Percentiles rank a stretch among this genome's conserved stretches.
phyloP scores from a whole-genome alignment of 2,113 vertebrate genomes.

The Pteropus alecto region DNA sequence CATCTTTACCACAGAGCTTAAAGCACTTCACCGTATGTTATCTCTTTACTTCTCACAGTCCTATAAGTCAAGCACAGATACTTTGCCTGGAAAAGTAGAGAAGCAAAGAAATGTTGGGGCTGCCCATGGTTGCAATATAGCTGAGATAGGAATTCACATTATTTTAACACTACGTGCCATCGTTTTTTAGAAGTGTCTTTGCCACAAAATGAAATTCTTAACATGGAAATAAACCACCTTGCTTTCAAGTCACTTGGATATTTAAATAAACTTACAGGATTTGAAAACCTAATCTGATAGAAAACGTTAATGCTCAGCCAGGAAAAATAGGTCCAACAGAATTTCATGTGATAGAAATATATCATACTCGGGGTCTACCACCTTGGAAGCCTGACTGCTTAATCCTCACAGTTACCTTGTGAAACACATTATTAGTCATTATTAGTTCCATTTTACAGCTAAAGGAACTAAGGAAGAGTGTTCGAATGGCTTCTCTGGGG shows the following conservation, averaged over 20 bases:
- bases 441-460: constrained; percentile 67
- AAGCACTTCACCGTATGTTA: constrained; percentile 39
- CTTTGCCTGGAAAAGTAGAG: not conserved
- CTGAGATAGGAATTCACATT: not conserved
- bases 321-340: not conserved
- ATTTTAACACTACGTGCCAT: not conserved
- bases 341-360: not conserved
- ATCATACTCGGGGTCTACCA: not conserved
- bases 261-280: constrained; percentile 20
- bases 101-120: not conserved
- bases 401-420: constrained; percentile 34
- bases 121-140: not conserved
- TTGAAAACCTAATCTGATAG: constrained; percentile 31
- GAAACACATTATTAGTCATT: constrained; percentile 51
- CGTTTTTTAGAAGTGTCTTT: constrained; percentile 33
- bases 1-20: not conserved
- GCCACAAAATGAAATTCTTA: constrained; percentile 17
- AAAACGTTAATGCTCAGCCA: not conserved
- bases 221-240: not conserved
- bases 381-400: constrained; percentile 21
- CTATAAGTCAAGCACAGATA: not conserved
- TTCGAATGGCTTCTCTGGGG: constrained; percentile 62
- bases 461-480: constrained; percentile 41
- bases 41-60: not conserved
- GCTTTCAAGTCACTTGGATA: not conserved